Conservation (phyloP, 2,797 vertebrate genomes). For the Choloepus didactylus region DNA sequence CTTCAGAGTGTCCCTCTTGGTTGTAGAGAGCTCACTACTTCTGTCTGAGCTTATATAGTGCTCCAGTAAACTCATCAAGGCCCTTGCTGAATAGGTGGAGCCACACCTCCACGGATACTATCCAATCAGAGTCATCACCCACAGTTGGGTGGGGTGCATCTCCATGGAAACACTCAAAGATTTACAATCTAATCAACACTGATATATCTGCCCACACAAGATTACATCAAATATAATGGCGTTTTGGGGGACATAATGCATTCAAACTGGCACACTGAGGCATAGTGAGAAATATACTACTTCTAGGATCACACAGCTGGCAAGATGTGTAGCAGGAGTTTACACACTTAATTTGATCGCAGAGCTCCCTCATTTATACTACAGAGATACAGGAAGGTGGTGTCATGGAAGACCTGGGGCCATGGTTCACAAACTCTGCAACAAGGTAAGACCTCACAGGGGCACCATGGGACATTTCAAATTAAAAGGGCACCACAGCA, state of each 20-base stretch:
- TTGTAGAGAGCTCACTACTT: no score
- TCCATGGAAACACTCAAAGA: no score
- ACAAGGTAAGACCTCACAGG: background rate
- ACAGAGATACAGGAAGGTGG: background rate
- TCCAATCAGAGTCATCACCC: no score
- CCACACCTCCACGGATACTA: no score
- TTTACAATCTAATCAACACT: background rate
- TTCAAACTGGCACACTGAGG: background rate
- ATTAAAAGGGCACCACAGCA: background rate
- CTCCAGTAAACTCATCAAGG: no score
- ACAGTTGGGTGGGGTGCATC: no score
- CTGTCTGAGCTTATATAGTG: no score
- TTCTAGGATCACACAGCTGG: background rate
- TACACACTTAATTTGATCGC: background rate
- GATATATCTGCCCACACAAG: no score
- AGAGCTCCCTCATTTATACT: background rate
- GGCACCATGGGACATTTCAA: background rate
- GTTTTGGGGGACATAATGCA: no score
- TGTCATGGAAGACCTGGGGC: background rate
- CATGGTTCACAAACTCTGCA: background rate
- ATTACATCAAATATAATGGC: no score
- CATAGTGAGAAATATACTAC: background rate
- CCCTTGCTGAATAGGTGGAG: no score
- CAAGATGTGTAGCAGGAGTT: background rate
- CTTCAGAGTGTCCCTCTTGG: no score